A percentile compares a stretch with the other conserved stretches of the same genome.
Evolutionary conservation across 2,113 vertebrate species (phyloP).

Genomic region (Heliornis fulica): DNA sequence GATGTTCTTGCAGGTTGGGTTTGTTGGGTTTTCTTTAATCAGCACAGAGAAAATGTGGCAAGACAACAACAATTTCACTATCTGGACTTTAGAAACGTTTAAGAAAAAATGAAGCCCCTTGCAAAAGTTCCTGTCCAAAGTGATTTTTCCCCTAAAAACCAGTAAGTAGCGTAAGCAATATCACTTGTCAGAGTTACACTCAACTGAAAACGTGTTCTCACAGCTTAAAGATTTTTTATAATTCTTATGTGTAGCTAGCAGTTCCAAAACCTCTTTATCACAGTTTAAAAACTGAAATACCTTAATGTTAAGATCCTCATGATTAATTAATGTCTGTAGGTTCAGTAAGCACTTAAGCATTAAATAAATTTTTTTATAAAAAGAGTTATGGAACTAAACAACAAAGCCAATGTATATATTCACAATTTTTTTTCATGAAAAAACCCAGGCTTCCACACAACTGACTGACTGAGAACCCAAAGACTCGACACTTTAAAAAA

Average conservation of each 20-base stretch:
- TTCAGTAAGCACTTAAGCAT: background rate
- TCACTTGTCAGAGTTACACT: background rate
- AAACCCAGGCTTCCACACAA: background rate
- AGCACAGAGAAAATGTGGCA: background rate
- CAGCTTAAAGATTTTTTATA: background rate
- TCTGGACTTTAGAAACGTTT: background rate
- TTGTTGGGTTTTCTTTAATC: background rate
- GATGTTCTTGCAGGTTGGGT: background rate
- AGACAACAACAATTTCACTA: background rate
- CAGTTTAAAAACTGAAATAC: background rate
- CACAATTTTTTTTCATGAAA: background rate
- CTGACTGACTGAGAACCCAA: background rate
- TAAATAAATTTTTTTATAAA: background rate
- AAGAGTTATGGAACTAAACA: background rate
- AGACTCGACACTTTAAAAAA: background rate
- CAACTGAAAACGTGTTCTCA: background rate
- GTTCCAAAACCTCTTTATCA: background rate
- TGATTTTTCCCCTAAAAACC: background rate
- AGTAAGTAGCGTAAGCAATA: background rate
- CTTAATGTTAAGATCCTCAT: background rate
- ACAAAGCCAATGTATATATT: background rate
- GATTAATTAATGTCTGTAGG: background rate
- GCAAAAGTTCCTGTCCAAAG: background rate
- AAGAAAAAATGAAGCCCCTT: background rate
- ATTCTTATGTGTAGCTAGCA: background rate